These are phyloP conservation scores for Scolopax mira DNA, from an alignment of 2,113 vertebrate genomes.

Conservation along the genomic window DNA sequence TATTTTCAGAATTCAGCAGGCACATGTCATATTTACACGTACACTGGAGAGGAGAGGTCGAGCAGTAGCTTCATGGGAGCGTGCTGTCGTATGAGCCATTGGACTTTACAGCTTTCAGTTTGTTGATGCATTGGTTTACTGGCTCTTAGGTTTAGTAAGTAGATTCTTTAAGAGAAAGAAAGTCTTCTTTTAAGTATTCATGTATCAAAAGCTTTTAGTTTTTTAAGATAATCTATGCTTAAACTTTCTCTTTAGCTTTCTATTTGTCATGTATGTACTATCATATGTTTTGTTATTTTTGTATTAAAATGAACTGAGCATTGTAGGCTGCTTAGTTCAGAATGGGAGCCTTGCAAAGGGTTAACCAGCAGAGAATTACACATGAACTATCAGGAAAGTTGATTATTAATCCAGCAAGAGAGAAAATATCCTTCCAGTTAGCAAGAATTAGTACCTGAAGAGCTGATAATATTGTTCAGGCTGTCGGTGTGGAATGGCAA, in stretches of 20 bases:
- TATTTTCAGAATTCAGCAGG: conserved; percentile 39
- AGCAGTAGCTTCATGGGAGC: not conserved
- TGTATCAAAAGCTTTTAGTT: not conserved
- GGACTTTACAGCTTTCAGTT: conserved; percentile 28
- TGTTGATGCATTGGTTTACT: conserved; percentile 16
- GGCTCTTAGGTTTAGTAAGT: conserved; percentile 26
- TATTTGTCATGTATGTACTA: not conserved
- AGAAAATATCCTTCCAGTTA: conserved; percentile 84
- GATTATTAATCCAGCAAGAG: conserved; percentile 93
- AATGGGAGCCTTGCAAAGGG: conserved; percentile 77
- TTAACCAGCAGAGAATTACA: conserved; percentile 98
- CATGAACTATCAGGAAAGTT: conserved; percentile 96
- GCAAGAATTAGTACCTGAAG: conserved; percentile 80
- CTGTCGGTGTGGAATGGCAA: conserved; percentile 78
- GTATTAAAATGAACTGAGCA: not conserved
- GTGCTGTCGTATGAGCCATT: not conserved
- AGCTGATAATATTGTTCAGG: conserved; percentile 81
- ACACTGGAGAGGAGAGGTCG: not conserved
- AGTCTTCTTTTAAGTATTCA: not conserved
- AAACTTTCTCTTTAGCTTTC: not conserved
- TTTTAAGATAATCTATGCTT: not conserved
- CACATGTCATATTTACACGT: not conserved
- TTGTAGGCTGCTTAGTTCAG: not conserved
- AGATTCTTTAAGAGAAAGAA: not conserved
- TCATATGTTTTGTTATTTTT: not conserved